Conservation (phyloP, 2,888 invertebrate species). For the Pyralis farinalis region DNA sequence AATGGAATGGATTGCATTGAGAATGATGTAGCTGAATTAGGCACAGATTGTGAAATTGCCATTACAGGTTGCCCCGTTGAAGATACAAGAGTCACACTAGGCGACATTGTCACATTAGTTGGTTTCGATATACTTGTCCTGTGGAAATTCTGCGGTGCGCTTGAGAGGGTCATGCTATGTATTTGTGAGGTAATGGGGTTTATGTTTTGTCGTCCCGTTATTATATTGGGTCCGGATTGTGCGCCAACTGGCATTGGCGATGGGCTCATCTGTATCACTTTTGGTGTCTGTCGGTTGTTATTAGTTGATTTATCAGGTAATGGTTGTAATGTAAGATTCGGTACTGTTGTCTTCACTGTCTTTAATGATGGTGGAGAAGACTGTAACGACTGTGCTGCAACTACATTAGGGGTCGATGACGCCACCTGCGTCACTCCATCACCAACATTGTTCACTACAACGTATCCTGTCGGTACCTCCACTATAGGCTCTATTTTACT, state of each 20-base stretch:
- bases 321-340: constrained; percentile 73
- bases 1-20: constrained; percentile 70
- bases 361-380: constrained; percentile 63
- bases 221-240: constrained; percentile 50
- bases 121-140: constrained; percentile 55
- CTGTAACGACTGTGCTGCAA: constrained; percentile 64
- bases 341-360: constrained; percentile 60
- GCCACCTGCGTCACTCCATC: constrained; percentile 62
- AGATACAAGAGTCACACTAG: constrained; percentile 67
- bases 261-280: constrained; percentile 70
- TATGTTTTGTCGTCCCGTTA: constrained; percentile 61
- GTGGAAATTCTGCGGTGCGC: constrained; percentile 55
- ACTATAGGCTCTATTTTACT: constrained; percentile 92
- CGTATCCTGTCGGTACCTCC: constrained; percentile 87
- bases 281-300: constrained; percentile 61
- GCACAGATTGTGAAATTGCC: constrained; percentile 71
- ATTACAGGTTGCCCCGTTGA: constrained; percentile 72
- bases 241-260: constrained; percentile 47
- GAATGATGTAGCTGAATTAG: constrained; percentile 55
- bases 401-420: constrained; percentile 64
- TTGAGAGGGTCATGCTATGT: constrained; percentile 64
- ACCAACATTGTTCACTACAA: constrained; percentile 84
- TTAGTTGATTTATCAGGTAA: constrained; percentile 63
- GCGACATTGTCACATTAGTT: constrained; percentile 61
- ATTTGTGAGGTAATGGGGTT: constrained; percentile 75